Evolutionary conservation across 2,888 invertebrate species (phyloP).

Genomic region (Eristalis pertinax): DNA sequence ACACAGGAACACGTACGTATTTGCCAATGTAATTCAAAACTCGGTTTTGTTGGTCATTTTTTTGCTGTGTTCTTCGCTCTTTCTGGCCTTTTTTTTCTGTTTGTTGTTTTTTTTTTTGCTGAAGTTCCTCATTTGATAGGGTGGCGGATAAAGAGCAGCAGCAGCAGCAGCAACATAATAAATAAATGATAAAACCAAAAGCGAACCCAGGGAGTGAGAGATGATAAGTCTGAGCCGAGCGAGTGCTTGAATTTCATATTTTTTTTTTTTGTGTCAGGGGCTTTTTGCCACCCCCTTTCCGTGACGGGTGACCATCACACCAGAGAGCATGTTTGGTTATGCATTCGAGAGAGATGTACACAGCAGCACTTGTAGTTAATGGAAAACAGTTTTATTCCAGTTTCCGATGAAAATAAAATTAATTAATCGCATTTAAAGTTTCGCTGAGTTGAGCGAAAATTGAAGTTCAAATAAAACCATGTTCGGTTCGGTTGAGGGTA

Average conservation of each 20-base stretch:
- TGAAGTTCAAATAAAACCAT: conserved; percentile 26
- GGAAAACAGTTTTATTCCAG: conserved; percentile 28
- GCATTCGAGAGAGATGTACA: conserved; percentile 35
- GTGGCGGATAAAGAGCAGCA: not conserved
- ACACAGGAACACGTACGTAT: conserved; percentile 10
- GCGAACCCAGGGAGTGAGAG: conserved; percentile 13
- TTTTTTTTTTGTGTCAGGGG: not conserved
- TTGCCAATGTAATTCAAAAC: conserved; percentile 59
- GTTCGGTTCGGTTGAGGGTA: not conserved
- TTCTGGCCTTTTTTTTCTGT: not conserved
- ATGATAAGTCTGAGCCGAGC: conserved; percentile 39
- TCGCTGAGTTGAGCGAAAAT: conserved; percentile 61
- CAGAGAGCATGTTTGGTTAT: conserved; percentile 19
- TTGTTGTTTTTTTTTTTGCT: conserved; percentile 18
- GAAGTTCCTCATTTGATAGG: conserved; percentile 60
- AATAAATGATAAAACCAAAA: conserved; percentile 60
- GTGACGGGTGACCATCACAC: not conserved
- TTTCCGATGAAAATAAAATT: conserved; percentile 33
- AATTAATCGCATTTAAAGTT: conserved; percentile 53
- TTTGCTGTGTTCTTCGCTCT: not conserved
- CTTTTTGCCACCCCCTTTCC: not conserved
- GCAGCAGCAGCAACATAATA: conserved; percentile 36
- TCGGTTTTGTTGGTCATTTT: not conserved
- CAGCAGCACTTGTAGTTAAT: not conserved
- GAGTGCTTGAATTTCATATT: not conserved